Percentiles rank a stretch among this genome's conserved stretches.
These are phyloP conservation scores for Epinephelus fuscoguttatus DNA, from an alignment of 2,113 vertebrate genomes.

Conservation along the genomic window DNA sequence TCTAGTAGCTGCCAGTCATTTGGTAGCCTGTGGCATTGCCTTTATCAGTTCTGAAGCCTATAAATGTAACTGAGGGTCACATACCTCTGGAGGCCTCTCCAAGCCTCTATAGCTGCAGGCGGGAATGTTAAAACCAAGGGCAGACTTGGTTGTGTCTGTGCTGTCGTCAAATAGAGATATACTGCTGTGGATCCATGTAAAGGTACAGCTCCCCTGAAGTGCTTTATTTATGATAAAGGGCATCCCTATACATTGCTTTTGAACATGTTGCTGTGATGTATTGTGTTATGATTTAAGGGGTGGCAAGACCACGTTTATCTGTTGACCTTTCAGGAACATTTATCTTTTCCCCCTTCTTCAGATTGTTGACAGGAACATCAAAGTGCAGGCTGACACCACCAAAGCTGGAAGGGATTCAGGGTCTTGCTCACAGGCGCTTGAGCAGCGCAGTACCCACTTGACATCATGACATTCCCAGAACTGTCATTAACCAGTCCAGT, in stretches of 20 bases:
- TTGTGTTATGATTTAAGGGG: constrained; percentile 25
- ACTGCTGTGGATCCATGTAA: constrained; percentile 31
- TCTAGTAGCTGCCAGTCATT: constrained; percentile 65
- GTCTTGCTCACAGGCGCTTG: constrained; percentile 21
- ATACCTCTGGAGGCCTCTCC: constrained; percentile 63
- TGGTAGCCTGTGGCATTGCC: constrained; percentile 61
- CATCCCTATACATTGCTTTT: not conserved
- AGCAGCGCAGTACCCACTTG: constrained; percentile 20
- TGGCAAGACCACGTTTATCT: not conserved
- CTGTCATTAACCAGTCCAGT: constrained; percentile 36
- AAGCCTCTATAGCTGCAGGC: constrained; percentile 55
- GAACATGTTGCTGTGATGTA: not conserved
- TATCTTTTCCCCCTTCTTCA: constrained; percentile 4
- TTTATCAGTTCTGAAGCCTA: constrained; percentile 64
- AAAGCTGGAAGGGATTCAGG: constrained; percentile 4
- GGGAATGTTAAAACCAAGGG: constrained; percentile 65
- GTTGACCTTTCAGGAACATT: constrained; percentile 19
- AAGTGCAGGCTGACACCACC: not conserved
- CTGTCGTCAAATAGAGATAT: constrained; percentile 32
- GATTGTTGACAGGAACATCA: constrained; percentile 23
- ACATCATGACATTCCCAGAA: constrained; percentile 29
- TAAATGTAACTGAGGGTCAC: constrained; percentile 73
- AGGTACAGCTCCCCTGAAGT: constrained; percentile 26
- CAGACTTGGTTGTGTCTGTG: constrained; percentile 23
- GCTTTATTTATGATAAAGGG: constrained; percentile 22